Evolutionary conservation across 2,797 vertebrate genomes (phyloP), one percentile per base, ranked within the genome.

Genomic region (Anas capensis): DNA sequence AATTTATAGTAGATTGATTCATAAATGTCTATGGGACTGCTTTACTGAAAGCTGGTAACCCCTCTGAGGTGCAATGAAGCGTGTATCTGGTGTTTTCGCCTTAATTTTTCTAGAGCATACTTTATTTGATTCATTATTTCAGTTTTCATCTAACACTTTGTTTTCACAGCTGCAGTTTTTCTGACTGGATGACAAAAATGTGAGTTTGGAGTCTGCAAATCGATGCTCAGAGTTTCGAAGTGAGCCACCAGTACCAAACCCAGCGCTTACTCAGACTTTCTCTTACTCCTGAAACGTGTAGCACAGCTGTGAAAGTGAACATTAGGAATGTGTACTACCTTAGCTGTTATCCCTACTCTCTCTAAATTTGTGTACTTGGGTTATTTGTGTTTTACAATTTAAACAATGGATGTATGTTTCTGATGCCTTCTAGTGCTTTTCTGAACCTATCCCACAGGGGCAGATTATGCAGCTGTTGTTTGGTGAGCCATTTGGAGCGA

Each of bases 261-360:
- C 98, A 97, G 93, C 92, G 97, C 98, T 98, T 98, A 98, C 97
- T 97, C 91, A 96, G 92, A 96, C 98, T 98, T 97, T 97, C 98
- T 98, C 96, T 97, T 97, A 94, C 97, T 98, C 97, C 98, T 98
- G 98, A 99, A 98, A 98, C 96, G 98, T 96, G 98, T 99, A 99
- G 99, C 99, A 98, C 99, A 99, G 98, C 98, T 98, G 99, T 99
- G 99, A 99, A 99, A 98, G 98, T 99, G 98, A 99, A 98, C 97
- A 97, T 98, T 99, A 99, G 98, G 98, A 98, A 98, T 95, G 98
- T 98, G 98, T 99, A 98, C 98, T 98, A 98, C 98, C 98, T 97
- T 99, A 98, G 97, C 98, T 99, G 99, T 99, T 98, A 98, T 97
- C 97, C 98, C 98, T 98, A 97, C 98, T 98, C 98, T 98, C 98